These are phyloP conservation scores for Dendrophyllia cribrosa DNA, from an alignment of 64 coral and sea anemone species.

Conservation along the genomic window DNA sequence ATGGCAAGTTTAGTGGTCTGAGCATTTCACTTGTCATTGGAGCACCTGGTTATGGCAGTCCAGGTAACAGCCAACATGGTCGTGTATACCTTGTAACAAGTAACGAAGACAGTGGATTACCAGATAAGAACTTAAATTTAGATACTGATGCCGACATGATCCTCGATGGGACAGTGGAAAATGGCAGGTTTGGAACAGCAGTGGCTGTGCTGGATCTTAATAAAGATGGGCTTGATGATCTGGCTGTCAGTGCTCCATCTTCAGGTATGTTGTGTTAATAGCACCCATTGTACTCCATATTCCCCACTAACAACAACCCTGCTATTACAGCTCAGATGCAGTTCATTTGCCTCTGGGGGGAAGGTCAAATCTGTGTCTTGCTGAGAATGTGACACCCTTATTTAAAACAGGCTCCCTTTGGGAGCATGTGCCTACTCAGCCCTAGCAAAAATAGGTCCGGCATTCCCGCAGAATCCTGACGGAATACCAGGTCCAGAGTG, in stretches of 20 bases:
- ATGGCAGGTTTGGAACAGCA: slow-evolving; percentile 86
- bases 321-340: too few species aligned
- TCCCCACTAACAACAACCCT: neutral
- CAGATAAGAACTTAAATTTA: slow-evolving; percentile 70
- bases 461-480: too few species aligned
- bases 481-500: too few species aligned
- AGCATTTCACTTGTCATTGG: slow-evolving; percentile 58
- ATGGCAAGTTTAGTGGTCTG: slow-evolving; percentile 78
- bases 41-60: slow-evolving; percentile 88
- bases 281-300: neutral
- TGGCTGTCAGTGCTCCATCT: slow-evolving; percentile 91
- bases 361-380: too few species aligned
- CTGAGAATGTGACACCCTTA: too few species aligned
- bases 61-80: slow-evolving; percentile 87
- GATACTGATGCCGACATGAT: slow-evolving; percentile 73
- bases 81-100: slow-evolving; percentile 80
- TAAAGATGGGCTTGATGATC: slow-evolving; percentile 91
- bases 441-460: too few species aligned
- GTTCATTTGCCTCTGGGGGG: too few species aligned
- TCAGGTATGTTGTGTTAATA: slow-evolving; percentile 54
- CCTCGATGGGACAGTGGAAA: slow-evolving; percentile 81
- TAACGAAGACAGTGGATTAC: slow-evolving; percentile 52
- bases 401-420: too few species aligned
- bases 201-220: slow-evolving; percentile 90
- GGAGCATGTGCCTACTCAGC: too few species aligned